A percentile compares a stretch with the other conserved stretches of the same genome.
These are phyloP conservation scores for Noturus placidus DNA, from an alignment of 2,113 vertebrate genomes.

Conservation along the genomic window DNA sequence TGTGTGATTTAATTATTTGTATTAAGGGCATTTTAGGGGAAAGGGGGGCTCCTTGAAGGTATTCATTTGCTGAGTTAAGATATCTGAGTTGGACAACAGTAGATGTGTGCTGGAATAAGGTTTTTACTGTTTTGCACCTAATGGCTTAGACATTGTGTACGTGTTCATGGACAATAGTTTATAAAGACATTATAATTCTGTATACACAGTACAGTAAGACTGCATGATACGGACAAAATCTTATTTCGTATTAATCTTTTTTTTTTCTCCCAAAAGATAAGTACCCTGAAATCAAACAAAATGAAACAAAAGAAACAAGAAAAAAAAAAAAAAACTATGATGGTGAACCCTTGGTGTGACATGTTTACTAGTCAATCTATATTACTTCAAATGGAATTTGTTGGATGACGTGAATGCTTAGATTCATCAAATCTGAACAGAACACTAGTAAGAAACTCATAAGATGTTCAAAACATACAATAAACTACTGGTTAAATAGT, in stretches of 20 bases:
- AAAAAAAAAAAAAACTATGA: not conserved
- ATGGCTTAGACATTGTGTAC: not conserved
- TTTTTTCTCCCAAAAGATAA: not conserved
- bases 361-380: not conserved
- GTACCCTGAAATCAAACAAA: not conserved
- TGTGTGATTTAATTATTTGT: conserved; percentile 75
- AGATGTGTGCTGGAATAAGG: conserved; percentile 39
- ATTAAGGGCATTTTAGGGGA: conserved; percentile 74
- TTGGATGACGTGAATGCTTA: not conserved
- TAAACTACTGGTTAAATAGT: not conserved
- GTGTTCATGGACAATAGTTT: not conserved
- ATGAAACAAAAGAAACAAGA: not conserved
- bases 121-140: not conserved
- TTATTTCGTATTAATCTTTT: not conserved
- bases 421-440: not conserved
- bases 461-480: not conserved
- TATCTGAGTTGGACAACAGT: conserved; percentile 32
- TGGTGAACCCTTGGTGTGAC: not conserved
- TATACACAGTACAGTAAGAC: not conserved
- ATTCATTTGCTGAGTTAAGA: conserved; percentile 70
- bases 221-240: not conserved
- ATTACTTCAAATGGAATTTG: not conserved
- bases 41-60: conserved; percentile 56
- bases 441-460: not conserved
- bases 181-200: not conserved